Base-by-base conservation (phyloP, 2,797 vertebrate species). In the Buceros bicornis region DNA sequence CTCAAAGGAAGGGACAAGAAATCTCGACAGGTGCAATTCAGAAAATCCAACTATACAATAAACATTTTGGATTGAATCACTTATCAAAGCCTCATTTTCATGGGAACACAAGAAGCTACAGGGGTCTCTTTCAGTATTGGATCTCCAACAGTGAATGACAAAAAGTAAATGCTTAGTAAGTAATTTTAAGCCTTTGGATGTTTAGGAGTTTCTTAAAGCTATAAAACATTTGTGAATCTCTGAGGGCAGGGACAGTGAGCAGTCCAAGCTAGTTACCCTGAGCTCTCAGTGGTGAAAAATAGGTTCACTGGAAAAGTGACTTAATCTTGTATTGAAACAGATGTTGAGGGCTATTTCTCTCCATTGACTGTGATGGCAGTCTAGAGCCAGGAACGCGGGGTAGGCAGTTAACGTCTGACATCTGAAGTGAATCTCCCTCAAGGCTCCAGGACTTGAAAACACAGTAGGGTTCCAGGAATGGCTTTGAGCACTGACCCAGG, bases 401-500 rank as follows among this genome's bases (percentile, higher is more conserved):
- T 57, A 21, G 53, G 42, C 28, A 21, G 62, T 42, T 73, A 25
- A 47, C n/a, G 71, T 78, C 53, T 47, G 45, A 47, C 45, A 47
- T 47, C 45, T 21, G 10, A 60, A 77, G 28, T 21, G 45, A 60
- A 51, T 51, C 25, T 72, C 31, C 25, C 24, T 61, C 13, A 25
- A 24, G 13, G 37, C 54, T 65, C 28, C 35, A 22, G 16, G 50
- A 24, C 28, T 3, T 65, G 24, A 54, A 47, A 48, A 54, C 42
- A 19, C 24, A 66, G 3, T 4, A 50, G 33, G 6, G 21, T 37
- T 77, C 16, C 37, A 66, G 58, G 35, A 81, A 26, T n/a, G 57
- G 11, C 67, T 51, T 66, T 42, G 35, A 61, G 45, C 31, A 37
- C 8, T 0, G 0, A 3, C 31, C 37, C n/a, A 19, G 66, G 35